Percentiles rank a stretch among this genome's conserved stretches.
phyloP scores from a whole-genome alignment of 2,113 vertebrate genomes.

The Colossoma macropomum region DNA sequence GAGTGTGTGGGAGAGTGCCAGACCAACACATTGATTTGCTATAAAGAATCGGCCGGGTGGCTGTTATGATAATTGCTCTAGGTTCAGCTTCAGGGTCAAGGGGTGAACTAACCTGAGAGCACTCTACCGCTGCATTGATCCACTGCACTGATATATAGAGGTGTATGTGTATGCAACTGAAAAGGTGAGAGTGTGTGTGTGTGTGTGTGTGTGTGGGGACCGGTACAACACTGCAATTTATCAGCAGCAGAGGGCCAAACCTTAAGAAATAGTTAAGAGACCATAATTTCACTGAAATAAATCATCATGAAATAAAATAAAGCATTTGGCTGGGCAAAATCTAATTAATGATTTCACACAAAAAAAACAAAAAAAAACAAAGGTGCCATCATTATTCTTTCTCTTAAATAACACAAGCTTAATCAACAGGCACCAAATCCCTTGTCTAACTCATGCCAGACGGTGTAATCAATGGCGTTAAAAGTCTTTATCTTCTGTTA shows the following conservation, averaged over 20 bases:
- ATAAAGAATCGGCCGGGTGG: conserved; percentile 15
- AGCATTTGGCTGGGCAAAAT: background rate
- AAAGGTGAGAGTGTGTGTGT: background rate
- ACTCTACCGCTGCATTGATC: conserved; percentile 13
- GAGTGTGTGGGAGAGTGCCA: background rate
- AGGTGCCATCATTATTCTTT: conserved; percentile 1
- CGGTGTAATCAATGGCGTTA: conserved; percentile 8
- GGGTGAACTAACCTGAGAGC: conserved; percentile 25
- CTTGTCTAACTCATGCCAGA: background rate
- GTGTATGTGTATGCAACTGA: background rate
- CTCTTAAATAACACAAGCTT: conserved; percentile 6
- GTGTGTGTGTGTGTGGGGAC: background rate
- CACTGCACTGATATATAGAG: background rate
- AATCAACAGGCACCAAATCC: background rate
- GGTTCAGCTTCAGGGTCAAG: background rate
- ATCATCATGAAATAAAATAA: conserved; percentile 3
- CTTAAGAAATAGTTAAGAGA: background rate
- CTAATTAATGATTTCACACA: conserved; percentile 6
- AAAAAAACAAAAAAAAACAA: background rate
- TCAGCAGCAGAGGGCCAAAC: background rate
- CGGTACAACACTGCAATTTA: background rate
- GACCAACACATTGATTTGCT: conserved; percentile 37
- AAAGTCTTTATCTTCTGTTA: conserved; percentile 25
- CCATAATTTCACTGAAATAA: background rate
- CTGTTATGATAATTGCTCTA: conserved; percentile 14